Percentiles rank a stretch among this genome's conserved stretches.
phyloP scores from a whole-genome alignment of 2,797 vertebrate genomes.

The Echeneis naucrates region DNA sequence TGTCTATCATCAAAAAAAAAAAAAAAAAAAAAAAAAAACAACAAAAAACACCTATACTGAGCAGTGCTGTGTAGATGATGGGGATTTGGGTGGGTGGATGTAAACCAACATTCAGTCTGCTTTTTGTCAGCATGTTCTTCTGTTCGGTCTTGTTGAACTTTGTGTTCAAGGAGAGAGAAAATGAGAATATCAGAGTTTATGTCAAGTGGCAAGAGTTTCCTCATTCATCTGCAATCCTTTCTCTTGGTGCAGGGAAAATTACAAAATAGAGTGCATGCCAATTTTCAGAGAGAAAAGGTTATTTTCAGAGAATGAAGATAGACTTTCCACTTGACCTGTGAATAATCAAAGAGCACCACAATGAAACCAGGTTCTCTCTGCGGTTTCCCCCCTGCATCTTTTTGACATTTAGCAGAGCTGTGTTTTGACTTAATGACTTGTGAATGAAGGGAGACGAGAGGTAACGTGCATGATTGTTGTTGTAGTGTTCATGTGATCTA shows the following conservation, averaged over 20 bases:
- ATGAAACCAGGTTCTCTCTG: conserved; percentile 62
- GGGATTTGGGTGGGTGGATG: conserved; percentile 23
- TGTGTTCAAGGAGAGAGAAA: conserved; percentile 36
- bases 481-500: conserved; percentile 27
- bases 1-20: conserved; percentile 66
- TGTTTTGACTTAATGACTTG: conserved; percentile 65
- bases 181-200: conserved; percentile 62
- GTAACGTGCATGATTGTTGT: conserved; percentile 20
- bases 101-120: conserved; percentile 54
- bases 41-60: conserved; percentile 55
- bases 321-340: conserved; percentile 71
- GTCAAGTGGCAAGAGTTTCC: conserved; percentile 52
- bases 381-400: conserved; percentile 65
- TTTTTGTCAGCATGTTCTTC: conserved; percentile 60
- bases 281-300: conserved; percentile 63
- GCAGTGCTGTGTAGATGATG: conserved; percentile 14
- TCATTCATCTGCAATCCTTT: conserved; percentile 44
- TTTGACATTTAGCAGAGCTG: conserved; percentile 74
- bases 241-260: conserved; percentile 48
- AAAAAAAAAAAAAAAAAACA: conserved; percentile 35
- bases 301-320: conserved; percentile 65
- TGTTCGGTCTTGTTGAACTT: conserved; percentile 54
- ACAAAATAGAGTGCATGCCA: conserved; percentile 48
- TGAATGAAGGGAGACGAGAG: conserved; percentile 49
- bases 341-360: conserved; percentile 68